Conservation (phyloP, 2,888 invertebrate genomes). For the Hyposoter didymator region DNA sequence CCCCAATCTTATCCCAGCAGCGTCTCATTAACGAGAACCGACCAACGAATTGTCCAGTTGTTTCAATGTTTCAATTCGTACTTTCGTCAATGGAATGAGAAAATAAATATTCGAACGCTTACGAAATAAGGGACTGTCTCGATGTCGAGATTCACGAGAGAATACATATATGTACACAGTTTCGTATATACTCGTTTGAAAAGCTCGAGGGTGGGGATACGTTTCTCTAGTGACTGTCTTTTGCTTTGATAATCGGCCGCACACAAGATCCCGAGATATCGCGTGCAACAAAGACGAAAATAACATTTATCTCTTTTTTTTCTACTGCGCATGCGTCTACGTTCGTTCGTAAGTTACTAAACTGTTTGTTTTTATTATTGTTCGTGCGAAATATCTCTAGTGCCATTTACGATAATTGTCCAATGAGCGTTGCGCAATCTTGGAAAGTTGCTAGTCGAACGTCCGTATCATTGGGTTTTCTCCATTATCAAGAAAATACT, state of each 20-base stretch:
- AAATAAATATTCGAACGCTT: background rate
- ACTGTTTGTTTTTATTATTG: background rate
- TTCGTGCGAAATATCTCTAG: background rate
- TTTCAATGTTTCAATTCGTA: background rate
- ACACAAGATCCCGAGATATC: background rate
- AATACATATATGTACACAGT: constrained; percentile 38
- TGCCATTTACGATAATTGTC: background rate
- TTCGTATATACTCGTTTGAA: background rate
- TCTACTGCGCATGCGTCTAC: background rate
- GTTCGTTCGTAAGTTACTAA: background rate
- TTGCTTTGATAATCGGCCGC: background rate
- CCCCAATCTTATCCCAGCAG: background rate
- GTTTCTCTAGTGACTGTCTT: background rate
- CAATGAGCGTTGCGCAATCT: background rate
- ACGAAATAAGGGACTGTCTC: background rate
- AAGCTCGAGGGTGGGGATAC: background rate
- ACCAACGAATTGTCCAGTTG: background rate
- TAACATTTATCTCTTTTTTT: background rate
- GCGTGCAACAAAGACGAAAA: background rate
- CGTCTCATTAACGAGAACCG: background rate
- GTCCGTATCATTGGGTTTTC: background rate
- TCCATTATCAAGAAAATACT: no score
- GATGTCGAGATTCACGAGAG: constrained; percentile 46
- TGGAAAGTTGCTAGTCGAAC: background rate
- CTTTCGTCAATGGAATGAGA: background rate